Evolutionary conservation across 2,113 vertebrate genomes (phyloP).

Genomic region (Thomomys bottae): DNA sequence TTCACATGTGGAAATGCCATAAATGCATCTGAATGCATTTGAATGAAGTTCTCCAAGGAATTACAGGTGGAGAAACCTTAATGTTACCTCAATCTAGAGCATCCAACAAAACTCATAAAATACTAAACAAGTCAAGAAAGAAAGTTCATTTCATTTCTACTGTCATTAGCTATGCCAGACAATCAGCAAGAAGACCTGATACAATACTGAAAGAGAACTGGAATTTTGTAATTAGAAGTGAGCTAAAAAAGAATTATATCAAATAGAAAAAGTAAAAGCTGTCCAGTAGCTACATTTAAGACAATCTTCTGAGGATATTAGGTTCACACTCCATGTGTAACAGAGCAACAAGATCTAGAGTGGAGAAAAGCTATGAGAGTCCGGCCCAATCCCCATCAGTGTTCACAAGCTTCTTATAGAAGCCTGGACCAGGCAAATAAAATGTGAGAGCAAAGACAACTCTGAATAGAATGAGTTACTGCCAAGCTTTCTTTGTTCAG

Average conservation of each 20-base stretch:
- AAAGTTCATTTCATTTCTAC: background rate
- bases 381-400: background rate
- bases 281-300: background rate
- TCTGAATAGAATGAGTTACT: slow-evolving; percentile 18
- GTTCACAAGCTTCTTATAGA: background rate
- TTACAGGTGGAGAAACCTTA: background rate
- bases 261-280: background rate
- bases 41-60: background rate
- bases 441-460: slow-evolving; percentile 52
- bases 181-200: background rate
- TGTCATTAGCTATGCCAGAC: background rate
- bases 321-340: background rate
- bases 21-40: background rate
- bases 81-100: background rate
- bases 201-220: background rate
- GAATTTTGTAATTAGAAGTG: background rate
- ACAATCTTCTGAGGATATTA: background rate
- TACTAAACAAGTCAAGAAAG: background rate
- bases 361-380: too few relatives aligned
- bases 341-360: background rate
- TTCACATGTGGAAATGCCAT: background rate
- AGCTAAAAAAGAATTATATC: background rate
- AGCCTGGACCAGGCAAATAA: slow-evolving; percentile 23
- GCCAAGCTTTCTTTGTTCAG: slow-evolving; percentile 47
- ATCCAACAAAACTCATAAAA: background rate